Evolutionary conservation across 2,797 vertebrate species (phyloP), one percentile per base, ranked within the genome.

Genomic region (Chelidonichthys spinosus): DNA sequence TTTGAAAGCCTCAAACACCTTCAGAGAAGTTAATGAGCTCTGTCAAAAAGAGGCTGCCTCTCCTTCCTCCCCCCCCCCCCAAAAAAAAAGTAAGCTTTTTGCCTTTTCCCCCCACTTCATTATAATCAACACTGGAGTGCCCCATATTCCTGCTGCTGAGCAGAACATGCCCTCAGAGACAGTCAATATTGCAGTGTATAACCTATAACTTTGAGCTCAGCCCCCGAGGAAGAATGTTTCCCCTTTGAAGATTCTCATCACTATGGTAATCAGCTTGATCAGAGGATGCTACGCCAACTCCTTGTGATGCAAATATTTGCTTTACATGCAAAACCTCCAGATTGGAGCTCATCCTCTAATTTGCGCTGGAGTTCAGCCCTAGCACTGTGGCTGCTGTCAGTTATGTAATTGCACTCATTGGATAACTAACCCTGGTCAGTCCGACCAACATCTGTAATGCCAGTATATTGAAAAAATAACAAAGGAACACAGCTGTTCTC

Each of bases 1-100:
- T 86, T 91, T 88, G 76, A 87, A 94, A 79, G 78, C 81, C 75
- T 85, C 69, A 74, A 82, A 88, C 83, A 88, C 84, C 90, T 91
- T 89, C 87, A 81, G 83, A 86, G 76, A 73, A 78, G 85, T 92
- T 92, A 91, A 93, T 87, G 86, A 92, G 88, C 85, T 88, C 83
- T 88, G 84, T 91, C 78, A 87, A 82, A 87, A 90, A 83, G 40
- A 80, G 42, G 44, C 65, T 58, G 53, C 68, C 37, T 69, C 76
- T 83, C 25, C n/a, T 25, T 53, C 5, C 32, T n/a, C 2, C 9
- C 17, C 43, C 2, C 18, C 64, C 40, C 49, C 76, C 77, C 64
- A 74, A n/a, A n/a, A n/a, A 25, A 25, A 84, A 86, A 83, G 72
- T 73, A 76, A 82, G 80, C 76, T 73, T 79, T 25, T 65, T 66